These are phyloP conservation scores for Mystacides longicornis DNA, from an alignment of 2,888 invertebrate genomes.

Conservation along the genomic window DNA sequence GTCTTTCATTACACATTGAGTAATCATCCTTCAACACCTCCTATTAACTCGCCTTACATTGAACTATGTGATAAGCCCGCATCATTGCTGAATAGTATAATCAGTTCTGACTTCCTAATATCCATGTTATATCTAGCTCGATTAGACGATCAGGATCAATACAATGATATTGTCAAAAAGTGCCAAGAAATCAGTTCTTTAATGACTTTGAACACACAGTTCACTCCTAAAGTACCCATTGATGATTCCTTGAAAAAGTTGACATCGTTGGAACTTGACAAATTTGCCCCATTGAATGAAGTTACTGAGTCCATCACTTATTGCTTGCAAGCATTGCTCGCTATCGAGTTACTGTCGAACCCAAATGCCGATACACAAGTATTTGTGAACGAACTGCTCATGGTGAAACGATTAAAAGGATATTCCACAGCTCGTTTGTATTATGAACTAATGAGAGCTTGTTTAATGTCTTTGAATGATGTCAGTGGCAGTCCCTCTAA, in stretches of 20 bases:
- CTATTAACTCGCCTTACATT: conserved; percentile 46
- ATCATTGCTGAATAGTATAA: conserved; percentile 57
- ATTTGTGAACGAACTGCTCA: conserved; percentile 72
- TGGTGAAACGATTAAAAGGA: conserved; percentile 79
- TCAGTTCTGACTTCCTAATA: conserved; percentile 66
- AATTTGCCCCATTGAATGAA: conserved; percentile 48
- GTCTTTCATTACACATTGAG: conserved; percentile 54
- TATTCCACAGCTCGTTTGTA: conserved; percentile 74
- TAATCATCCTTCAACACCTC: conserved; percentile 38
- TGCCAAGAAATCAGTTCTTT: conserved; percentile 64
- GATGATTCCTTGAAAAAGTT: conserved; percentile 56
- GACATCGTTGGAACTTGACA: conserved; percentile 55
- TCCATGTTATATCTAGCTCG: conserved; percentile 79
- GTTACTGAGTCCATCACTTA: conserved; percentile 60
- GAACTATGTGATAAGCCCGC: conserved; percentile 65
- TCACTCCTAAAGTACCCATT: conserved; percentile 49
- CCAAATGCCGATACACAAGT: conserved; percentile 77
- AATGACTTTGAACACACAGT: conserved; percentile 51
- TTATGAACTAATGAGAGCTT: conserved; percentile 83
- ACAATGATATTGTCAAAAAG: conserved; percentile 61
- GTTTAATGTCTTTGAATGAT: conserved; percentile 84
- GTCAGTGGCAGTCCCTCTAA: conserved; percentile 70
- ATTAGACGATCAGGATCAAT: conserved; percentile 68
- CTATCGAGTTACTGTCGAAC: conserved; percentile 76
- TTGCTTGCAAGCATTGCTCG: conserved; percentile 72